Evolutionary conservation across 2,113 vertebrate genomes (phyloP).

Genomic region (Thomomys bottae): DNA sequence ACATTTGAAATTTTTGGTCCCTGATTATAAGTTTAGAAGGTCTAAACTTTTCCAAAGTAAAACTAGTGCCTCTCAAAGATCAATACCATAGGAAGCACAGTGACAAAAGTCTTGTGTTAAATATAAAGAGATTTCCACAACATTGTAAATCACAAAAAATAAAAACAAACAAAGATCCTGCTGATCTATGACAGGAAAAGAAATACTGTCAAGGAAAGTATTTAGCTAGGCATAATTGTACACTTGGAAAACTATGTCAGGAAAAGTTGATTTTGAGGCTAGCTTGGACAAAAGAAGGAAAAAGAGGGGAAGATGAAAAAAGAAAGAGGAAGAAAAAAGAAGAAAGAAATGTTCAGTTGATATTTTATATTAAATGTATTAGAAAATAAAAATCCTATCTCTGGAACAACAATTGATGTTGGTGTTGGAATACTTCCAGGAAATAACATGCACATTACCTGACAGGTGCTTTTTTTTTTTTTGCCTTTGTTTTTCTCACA

Average conservation of each 20-base stretch:
- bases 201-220: not conserved
- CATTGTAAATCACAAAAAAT: slow-evolving; percentile 14
- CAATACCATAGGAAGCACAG: slow-evolving; percentile 54
- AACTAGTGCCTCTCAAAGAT: slow-evolving; percentile 55
- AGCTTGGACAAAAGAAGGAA: too few species aligned
- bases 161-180: slow-evolving; percentile 15
- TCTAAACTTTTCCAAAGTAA: slow-evolving; percentile 38
- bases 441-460: not conserved
- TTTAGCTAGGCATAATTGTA: too few species aligned
- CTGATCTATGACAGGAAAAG: not conserved
- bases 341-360: not conserved
- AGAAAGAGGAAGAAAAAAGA: too few species aligned
- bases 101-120: not conserved
- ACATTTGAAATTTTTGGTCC: slow-evolving; percentile 67
- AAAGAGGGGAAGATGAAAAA: too few species aligned
- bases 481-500: not conserved
- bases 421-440: not conserved
- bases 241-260: too few species aligned
- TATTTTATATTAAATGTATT: not conserved
- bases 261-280: too few species aligned
- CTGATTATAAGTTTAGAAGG: slow-evolving; percentile 36
- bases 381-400: not conserved
- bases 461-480: not conserved
- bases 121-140: not conserved
- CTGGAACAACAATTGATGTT: not conserved